Evolutionary conservation across 2,113 vertebrate species (phyloP).

Genomic region (Pachycephala philippinensis): DNA sequence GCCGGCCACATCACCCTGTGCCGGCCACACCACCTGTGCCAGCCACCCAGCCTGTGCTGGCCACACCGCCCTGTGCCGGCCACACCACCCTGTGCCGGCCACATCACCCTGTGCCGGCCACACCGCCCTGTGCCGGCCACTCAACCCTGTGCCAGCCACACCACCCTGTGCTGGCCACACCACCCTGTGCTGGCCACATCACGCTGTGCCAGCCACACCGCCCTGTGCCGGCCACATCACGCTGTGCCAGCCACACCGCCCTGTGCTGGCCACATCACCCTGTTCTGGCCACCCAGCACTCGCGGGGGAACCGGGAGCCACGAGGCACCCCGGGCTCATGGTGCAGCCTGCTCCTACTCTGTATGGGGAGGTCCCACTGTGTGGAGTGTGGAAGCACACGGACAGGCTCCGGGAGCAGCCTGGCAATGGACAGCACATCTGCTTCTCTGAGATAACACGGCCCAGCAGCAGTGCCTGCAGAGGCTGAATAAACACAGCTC

Average conservation of each 20-base stretch:
- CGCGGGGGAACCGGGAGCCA: fast-evolving
- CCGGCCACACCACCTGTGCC: too few relatives aligned
- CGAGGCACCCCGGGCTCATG: fast-evolving
- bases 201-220: too few relatives aligned
- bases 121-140: too few relatives aligned
- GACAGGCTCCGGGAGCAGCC: not conserved
- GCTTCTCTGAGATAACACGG: not conserved
- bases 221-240: not conserved
- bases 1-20: too few relatives aligned
- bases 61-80: too few relatives aligned
- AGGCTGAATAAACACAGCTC: not conserved
- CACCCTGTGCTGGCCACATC: too few relatives aligned
- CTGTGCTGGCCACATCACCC: not conserved
- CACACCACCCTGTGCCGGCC: too few relatives aligned
- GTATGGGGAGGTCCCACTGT: fast-evolving
- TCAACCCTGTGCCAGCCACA: too few relatives aligned
- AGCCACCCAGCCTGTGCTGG: too few relatives aligned
- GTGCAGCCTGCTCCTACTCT: not conserved
- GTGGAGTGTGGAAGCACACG: not conserved
- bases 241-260: not conserved
- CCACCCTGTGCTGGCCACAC: too few relatives aligned
- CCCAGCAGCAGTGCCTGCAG: fast-evolving
- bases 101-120: too few relatives aligned
- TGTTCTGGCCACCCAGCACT: not conserved
- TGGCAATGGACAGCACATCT: not conserved